phyloP scores from a whole-genome alignment of 2,113 vertebrate species.

The Cromileptes altivelis region DNA sequence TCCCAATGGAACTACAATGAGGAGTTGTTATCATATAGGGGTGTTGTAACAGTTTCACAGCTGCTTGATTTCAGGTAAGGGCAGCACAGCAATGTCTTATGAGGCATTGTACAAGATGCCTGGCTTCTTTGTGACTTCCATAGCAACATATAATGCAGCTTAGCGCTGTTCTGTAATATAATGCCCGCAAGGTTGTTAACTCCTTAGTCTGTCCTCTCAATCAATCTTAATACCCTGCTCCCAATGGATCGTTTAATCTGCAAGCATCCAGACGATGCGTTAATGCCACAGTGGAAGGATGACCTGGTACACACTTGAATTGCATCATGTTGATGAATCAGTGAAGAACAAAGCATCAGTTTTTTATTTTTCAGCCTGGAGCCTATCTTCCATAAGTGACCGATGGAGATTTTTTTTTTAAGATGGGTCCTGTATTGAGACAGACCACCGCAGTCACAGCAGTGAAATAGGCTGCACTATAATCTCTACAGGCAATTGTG shows the following conservation, averaged over 20 bases:
- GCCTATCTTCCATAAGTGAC: too few relatives aligned
- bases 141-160: slow-evolving; percentile 60
- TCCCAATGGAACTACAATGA: background rate
- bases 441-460: too few relatives aligned
- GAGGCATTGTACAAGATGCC: slow-evolving; percentile 10
- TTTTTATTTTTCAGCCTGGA: too few relatives aligned
- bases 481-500: too few relatives aligned
- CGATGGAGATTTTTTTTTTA: too few relatives aligned
- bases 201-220: slow-evolving; percentile 63
- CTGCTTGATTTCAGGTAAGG: slow-evolving; percentile 26
- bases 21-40: background rate
- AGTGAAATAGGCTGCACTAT: too few relatives aligned
- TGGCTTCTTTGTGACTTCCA: slow-evolving; percentile 50
- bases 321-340: slow-evolving; percentile 27
- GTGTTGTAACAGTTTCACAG: background rate
- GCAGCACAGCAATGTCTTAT: slow-evolving; percentile 6
- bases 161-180: slow-evolving; percentile 62
- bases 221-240: slow-evolving; percentile 69
- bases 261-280: slow-evolving; percentile 58
- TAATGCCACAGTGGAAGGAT: slow-evolving; percentile 57
- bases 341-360: background rate
- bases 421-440: too few relatives aligned
- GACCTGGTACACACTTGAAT: slow-evolving; percentile 46
- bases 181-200: slow-evolving; percentile 63
- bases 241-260: slow-evolving; percentile 70